Conservation (phyloP, 2,797 vertebrate species). For the Epinephelus coioides region DNA sequence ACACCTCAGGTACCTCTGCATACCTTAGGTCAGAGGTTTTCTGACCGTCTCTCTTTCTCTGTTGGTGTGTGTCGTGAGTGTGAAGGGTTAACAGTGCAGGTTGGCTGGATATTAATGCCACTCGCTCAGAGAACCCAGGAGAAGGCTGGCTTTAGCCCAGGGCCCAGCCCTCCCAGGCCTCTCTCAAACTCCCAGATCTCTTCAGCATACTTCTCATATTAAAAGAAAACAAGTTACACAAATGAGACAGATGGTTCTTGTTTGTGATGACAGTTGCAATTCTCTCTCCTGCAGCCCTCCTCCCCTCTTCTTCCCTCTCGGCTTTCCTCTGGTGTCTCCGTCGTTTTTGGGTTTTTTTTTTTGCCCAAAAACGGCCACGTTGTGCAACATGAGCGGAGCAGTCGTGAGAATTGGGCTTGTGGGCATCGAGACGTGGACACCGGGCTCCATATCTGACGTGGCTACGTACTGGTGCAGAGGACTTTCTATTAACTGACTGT, state of each 20-base stretch:
- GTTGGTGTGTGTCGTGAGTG: constrained; percentile 33
- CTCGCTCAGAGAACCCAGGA: constrained; percentile 71
- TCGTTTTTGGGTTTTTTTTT: constrained; percentile 11
- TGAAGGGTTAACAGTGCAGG: constrained; percentile 77
- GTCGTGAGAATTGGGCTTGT: constrained; percentile 18
- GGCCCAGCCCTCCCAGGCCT: constrained; percentile 80
- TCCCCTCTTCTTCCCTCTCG: constrained; percentile 48
- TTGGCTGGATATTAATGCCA: constrained; percentile 78
- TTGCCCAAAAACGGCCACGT: constrained; percentile 46
- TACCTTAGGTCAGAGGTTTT: constrained; percentile 27
- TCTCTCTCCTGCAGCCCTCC: constrained; percentile 66
- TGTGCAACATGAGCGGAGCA: constrained; percentile 62
- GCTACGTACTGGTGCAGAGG: neutral
- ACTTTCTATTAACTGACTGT: neutral
- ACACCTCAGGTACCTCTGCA: constrained; percentile 25
- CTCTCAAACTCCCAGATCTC: constrained; percentile 86
- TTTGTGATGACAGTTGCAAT: constrained; percentile 89
- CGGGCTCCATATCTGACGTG: neutral
- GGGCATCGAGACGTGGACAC: constrained; percentile 18
- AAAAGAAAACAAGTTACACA: constrained; percentile 93
- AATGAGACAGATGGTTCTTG: constrained; percentile 92
- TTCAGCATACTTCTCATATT: constrained; percentile 90
- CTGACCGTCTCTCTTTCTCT: neutral
- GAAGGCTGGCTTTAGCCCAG: constrained; percentile 78
- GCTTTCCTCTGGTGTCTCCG: constrained; percentile 58